A percentile compares a stretch with the other conserved stretches of the same genome.
These are phyloP conservation scores for Coilia nasus DNA, from an alignment of 2,797 vertebrate genomes.

Conservation along the genomic window DNA sequence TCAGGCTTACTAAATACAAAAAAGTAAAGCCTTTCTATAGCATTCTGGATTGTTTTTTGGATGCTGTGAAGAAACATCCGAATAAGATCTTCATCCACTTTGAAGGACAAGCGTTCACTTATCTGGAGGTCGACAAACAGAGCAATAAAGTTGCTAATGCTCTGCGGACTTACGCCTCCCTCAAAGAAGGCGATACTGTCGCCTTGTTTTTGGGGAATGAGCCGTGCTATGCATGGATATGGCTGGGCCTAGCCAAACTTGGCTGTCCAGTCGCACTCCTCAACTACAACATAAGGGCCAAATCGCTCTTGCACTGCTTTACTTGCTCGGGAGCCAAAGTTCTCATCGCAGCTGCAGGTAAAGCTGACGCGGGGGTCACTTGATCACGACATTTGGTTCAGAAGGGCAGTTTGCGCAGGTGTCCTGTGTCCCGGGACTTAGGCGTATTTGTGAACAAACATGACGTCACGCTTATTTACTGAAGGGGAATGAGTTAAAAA, in stretches of 20 bases:
- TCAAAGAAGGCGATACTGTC: slow-evolving; percentile 78
- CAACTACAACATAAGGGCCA: slow-evolving; percentile 81
- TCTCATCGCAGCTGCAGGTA: slow-evolving; percentile 81
- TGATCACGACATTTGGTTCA: neutral
- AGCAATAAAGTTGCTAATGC: slow-evolving; percentile 81
- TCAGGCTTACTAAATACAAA: slow-evolving; percentile 54
- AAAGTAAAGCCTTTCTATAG: slow-evolving; percentile 69
- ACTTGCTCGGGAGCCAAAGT: slow-evolving; percentile 81
- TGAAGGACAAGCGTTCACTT: slow-evolving; percentile 69
- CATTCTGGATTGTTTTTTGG: slow-evolving; percentile 74
- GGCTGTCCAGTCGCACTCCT: slow-evolving; percentile 85
- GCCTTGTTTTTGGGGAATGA: slow-evolving; percentile 83
- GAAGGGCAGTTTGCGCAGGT: neutral
- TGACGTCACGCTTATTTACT: neutral
- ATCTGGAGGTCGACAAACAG: slow-evolving; percentile 73
- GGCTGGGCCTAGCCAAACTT: slow-evolving; percentile 84
- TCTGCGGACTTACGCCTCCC: slow-evolving; percentile 70
- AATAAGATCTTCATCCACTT: slow-evolving; percentile 77
- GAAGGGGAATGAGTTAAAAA: neutral
- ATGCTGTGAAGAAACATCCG: slow-evolving; percentile 66
- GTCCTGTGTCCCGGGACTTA: neutral
- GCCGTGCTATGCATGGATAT: slow-evolving; percentile 80
- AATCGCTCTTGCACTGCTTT: slow-evolving; percentile 86
- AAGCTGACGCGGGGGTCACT: slow-evolving; percentile 40
- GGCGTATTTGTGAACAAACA: neutral